Evolutionary conservation across 2,888 invertebrate species (phyloP).

Genomic region (Dasysyrphus albostriatus): DNA sequence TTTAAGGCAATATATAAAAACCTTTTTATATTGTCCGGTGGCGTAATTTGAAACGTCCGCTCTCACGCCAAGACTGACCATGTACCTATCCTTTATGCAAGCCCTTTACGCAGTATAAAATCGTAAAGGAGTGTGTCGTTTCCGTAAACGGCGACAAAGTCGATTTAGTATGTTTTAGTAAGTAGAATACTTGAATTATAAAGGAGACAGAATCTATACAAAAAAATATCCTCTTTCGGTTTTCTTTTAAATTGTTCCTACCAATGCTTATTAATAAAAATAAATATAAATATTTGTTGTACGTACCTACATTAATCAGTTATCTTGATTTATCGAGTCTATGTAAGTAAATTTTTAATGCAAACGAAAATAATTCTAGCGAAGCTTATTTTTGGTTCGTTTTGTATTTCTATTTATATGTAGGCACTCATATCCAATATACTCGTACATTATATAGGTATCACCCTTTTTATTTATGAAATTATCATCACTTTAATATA

Average conservation of each 20-base stretch:
- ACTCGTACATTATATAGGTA: neutral
- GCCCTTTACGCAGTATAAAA: slow-evolving; percentile 34
- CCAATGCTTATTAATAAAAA: neutral
- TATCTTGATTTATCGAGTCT: neutral
- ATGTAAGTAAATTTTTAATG: neutral
- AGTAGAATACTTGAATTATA: slow-evolving; percentile 19
- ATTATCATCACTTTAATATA: too few relatives aligned
- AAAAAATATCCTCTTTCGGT: neutral
- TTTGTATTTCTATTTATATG: neutral
- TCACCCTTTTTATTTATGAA: neutral
- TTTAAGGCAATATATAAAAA: slow-evolving; percentile 40
- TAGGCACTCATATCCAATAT: too few relatives aligned
- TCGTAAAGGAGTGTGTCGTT: slow-evolving; percentile 42
- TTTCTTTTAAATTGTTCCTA: neutral
- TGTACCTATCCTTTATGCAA: slow-evolving; percentile 18
- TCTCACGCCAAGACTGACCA: slow-evolving; percentile 28
- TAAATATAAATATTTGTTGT: neutral
- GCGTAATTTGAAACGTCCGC: slow-evolving; percentile 62
- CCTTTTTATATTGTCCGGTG: slow-evolving; percentile 59
- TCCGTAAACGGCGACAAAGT: slow-evolving; percentile 44
- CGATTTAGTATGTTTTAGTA: slow-evolving; percentile 41
- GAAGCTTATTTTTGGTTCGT: neutral
- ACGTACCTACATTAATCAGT: neutral
- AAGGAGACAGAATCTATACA: neutral
- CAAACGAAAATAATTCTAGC: neutral